Base-by-base conservation (phyloP, 2,888 invertebrate genomes). In the Pemphredon lugubris region DNA sequence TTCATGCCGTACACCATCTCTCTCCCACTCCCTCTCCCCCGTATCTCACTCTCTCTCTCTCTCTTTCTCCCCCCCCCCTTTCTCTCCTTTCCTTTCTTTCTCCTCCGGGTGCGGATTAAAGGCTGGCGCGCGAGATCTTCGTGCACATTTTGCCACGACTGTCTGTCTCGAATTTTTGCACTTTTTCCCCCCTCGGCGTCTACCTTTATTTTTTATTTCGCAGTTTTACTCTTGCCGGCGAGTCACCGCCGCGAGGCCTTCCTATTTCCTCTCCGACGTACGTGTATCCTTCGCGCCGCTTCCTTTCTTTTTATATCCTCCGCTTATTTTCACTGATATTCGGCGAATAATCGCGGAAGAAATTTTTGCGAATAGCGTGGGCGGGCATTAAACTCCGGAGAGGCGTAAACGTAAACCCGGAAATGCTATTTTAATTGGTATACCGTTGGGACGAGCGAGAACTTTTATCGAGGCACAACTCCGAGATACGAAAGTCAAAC, bases 241-340 rank as follows among this genome's bases (percentile, higher is more conserved):
- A 66, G 55, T 65, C 64, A 39, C 51, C 63, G 75, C 80, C 73
- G 61, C 74, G 61, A 75, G 81, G 61, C 74, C 78, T 81, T 81
- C 78, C 85, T 82, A 84, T 83, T 85, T 85, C 80, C 83, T 79
- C 72, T 73, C 69, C 57, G 67, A 69, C 72, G 59, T 70, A 53
- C 54, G 55, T 59, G 50, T 51, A 73, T 73, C 59, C 69, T 45
- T 65, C 63, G 47, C n/a, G 21, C 14, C 9, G 11, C 21, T 44
- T 59, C 68, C 20, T 16, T 11, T 14, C 16, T 9, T 7, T 11
- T 34, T 42, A 45, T 67, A 54, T 60, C 61, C 67, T 57, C 47
- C 59, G 68, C 57, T 34, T 60, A 61, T 79, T 72, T 59, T 51
- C 68, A 54, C 54, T 53, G 68, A 65, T 68, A 58, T 73, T 77